Base-by-base conservation (phyloP, 2,797 vertebrate species). In the Muraenolepis orangiensis region DNA sequence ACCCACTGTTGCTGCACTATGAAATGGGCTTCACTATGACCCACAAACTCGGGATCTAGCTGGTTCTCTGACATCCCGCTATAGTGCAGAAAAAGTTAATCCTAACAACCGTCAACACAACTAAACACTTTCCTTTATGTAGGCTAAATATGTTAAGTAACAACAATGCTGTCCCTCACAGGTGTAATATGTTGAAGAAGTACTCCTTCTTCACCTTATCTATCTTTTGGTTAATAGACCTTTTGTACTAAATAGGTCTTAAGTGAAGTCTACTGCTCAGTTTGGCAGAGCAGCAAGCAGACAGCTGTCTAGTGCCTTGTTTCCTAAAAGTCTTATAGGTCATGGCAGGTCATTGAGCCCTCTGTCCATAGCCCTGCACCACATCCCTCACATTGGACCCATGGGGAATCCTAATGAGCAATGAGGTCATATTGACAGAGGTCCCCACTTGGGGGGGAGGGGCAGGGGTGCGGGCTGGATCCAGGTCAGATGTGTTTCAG, bases 311-410 rank as follows among this genome's bases (percentile, higher is more conserved):
- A 78, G 69, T 70, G 64, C 69, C 74, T 30, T 72, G 38, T 80
- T 91, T 90, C 82, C 85, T 85, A 76, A 89, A 91, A 72, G 82
- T 86, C 74, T 87, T 78, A 80, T 70, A 77, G 90, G 92, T 92
- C 90, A 86, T 11, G 66, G 76, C 72, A 85, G 91, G 85, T 91
- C 91, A 81, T 12, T 84, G 82, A 87, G 76, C 84, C 70, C 26
- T 72, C 69, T 71, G 79, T 81, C 66, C 66, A 71, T 85, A 84
- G 69, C 85, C 81, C 79, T 23, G 86, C 85, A 85, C 85, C 79
- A 51, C 6, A 78, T 83, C 82, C 72, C 76, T 89, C 77, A 11
- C 57, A 64, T 64, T 64, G 23, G 57, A 64, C 57, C 57, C 57
- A 11, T 64, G 57, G 57, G n/a, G 57, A 23, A n/a, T 64, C 57